A percentile compares a stretch with the other conserved stretches of the same genome.
Evolutionary conservation across 2,113 vertebrate species (phyloP).

Genomic region (Balaeniceps rex): DNA sequence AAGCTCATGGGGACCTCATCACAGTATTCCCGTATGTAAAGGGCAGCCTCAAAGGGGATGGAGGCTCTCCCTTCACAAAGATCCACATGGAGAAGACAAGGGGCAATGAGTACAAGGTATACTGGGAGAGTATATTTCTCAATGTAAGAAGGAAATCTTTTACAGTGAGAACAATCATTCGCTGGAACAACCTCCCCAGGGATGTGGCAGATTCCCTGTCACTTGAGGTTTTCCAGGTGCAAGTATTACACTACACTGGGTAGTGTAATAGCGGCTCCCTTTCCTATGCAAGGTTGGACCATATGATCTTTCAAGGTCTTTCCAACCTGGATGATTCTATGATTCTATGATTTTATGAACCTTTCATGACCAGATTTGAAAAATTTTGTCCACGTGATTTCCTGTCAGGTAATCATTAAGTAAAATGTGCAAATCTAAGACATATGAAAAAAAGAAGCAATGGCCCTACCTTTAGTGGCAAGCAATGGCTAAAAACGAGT

Average conservation of each 20-base stretch:
- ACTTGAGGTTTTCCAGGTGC: not conserved
- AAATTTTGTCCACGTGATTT: not conserved
- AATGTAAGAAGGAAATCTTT: not conserved
- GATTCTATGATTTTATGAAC: not conserved
- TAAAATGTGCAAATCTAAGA: not conserved
- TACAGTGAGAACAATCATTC: not conserved
- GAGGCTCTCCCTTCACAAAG: not conserved
- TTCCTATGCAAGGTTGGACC: accelerated
- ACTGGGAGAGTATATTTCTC: accelerated
- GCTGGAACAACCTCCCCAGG: not conserved
- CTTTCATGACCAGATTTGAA: not conserved
- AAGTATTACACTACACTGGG: too few relatives aligned
- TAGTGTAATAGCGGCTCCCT: not conserved
- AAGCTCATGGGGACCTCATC: not conserved
- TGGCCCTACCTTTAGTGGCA: not conserved
- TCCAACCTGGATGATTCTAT: not conserved
- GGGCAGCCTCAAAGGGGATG: not conserved
- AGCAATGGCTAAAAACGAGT: not conserved
- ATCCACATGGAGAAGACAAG: not conserved
- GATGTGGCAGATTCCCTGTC: accelerated
- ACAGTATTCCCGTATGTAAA: not conserved
- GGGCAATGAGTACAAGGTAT: not conserved
- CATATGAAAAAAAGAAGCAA: not conserved
- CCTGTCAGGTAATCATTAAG: not conserved
- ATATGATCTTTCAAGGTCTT: not conserved